Base-by-base conservation (phyloP, 2,797 vertebrate species). In the Heliangelus exortis region DNA sequence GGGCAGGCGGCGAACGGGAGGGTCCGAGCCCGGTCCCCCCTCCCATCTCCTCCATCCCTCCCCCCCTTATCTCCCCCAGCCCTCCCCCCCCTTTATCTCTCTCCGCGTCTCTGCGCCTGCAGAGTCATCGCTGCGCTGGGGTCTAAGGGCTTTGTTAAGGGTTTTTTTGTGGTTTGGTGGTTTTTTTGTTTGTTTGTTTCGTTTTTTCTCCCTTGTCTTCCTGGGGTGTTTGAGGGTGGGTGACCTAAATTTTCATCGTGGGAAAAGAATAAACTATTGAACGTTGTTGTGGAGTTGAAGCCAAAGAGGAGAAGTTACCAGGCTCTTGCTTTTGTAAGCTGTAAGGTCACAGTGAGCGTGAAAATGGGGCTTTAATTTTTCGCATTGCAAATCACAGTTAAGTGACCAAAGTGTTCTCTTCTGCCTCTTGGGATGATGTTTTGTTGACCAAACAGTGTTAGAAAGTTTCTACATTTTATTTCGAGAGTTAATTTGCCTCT, bases 61-160 rank as follows among this genome's bases (percentile, higher is more conserved):
- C 61, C 59, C 69, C 31, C 50, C 61, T 75, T 55, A 5, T 11
- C 61, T 36, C 41, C 45, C 45, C 36, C 50, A 48, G 29, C 31
- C 82, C 69, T 33, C n/a, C 50, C 61, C 79, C 59, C 39, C 14
- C 39, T 41, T 41, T 41, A 5, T 11, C 61, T 19, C 10, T 68
- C 71, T 67, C 71, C 45, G 51, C 62, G 54, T 65, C 81, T 8
- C 74, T 13, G 87, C 94, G 59, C 86, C 84, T 96, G 95, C 95
- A 94, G 92, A 93, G 95, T 93, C 95, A 96, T 95, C 18, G 84
- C 81, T 6, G 94, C 76, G 34, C 71, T 15, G 51, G 67, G 87
- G 1, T 31, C 54, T 25, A 41, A 41, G 39, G 39, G 39, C 47
- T 47, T 47, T 47, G 47, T 47, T 47, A 47, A 20, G 20, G 47